Evolutionary conservation across 2,888 invertebrate genomes (phyloP).

Genomic region (Andrena bucephala): DNA sequence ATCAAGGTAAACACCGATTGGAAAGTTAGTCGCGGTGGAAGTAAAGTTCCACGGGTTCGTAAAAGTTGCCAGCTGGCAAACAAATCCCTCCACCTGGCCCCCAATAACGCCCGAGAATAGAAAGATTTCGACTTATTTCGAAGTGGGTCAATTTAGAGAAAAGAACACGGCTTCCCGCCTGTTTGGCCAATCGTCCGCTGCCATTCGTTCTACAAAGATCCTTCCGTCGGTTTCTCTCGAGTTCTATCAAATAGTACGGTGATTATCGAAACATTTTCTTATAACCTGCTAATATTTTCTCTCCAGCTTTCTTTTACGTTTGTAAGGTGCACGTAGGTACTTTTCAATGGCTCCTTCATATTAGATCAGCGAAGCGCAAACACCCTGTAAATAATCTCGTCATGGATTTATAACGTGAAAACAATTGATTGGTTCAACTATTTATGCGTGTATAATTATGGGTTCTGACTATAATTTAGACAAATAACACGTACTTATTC

Average conservation of each 20-base stretch:
- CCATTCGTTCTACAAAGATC: neutral
- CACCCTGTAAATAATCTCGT: too few relatives aligned
- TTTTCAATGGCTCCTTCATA: too few relatives aligned
- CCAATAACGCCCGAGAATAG: constrained; percentile 33
- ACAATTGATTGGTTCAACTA: too few relatives aligned
- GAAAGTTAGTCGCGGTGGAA: constrained; percentile 77
- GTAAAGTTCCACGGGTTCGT: constrained; percentile 68
- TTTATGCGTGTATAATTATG: too few relatives aligned
- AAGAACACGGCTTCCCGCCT: constrained; percentile 35
- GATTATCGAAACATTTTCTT: neutral
- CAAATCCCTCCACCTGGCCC: constrained; percentile 67
- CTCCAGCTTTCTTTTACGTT: too few relatives aligned
- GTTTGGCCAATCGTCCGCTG: constrained; percentile 30
- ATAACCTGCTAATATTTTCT: neutral
- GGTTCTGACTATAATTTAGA: too few relatives aligned
- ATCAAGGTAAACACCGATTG: constrained; percentile 79
- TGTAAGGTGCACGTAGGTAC: too few relatives aligned
- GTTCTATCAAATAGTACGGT: neutral
- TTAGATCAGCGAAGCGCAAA: too few relatives aligned
- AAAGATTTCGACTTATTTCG: constrained; percentile 59
- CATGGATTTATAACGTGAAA: too few relatives aligned
- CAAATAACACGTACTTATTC: too few relatives aligned
- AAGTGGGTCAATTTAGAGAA: constrained; percentile 73
- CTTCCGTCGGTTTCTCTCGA: neutral
- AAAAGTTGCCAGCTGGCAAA: constrained; percentile 76